These are phyloP conservation scores for Lineus longissimus DNA, from an alignment of 1,140 invertebrate species.

Conservation along the genomic window DNA sequence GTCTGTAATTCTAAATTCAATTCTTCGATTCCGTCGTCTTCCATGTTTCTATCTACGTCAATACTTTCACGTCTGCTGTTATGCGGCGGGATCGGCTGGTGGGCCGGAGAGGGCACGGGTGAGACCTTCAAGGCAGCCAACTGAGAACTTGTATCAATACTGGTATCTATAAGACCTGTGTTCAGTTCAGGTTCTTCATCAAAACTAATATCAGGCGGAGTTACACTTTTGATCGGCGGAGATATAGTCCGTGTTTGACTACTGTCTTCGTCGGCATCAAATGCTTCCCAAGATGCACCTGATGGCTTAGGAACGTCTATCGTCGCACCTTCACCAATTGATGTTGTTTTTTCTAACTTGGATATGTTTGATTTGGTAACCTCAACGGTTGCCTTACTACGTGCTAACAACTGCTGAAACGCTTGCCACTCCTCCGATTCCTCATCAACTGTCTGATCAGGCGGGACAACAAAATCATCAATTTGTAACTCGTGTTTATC, in stretches of 20 bases:
- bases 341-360: conserved; percentile 31
- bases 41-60: conserved; percentile 8
- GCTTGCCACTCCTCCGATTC: conserved; percentile 55
- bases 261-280: neutral
- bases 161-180: neutral
- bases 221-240: too few relatives aligned
- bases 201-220: neutral
- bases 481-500: neutral
- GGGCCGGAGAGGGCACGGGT: conserved; percentile 18
- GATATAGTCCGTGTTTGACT: neutral
- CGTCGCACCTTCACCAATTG: neutral
- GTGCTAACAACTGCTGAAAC: conserved; percentile 53
- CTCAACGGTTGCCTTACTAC: conserved; percentile 48
- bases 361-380: conserved; percentile 48
- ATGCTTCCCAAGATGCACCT: neutral
- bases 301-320: neutral
- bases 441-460: conserved; percentile 28
- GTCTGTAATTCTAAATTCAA: too few relatives aligned
- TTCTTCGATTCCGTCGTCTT: too few relatives aligned
- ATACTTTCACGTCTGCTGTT: conserved; percentile 19
- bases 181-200: neutral
- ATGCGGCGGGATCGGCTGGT: conserved; percentile 18
- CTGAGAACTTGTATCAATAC: conserved; percentile 18
- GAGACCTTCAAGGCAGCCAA: neutral
- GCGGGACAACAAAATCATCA: neutral